Evolutionary conservation across 2,888 invertebrate species (phyloP), one percentile per base, ranked within the genome.

Genomic region (Drosophila cognata): DNA sequence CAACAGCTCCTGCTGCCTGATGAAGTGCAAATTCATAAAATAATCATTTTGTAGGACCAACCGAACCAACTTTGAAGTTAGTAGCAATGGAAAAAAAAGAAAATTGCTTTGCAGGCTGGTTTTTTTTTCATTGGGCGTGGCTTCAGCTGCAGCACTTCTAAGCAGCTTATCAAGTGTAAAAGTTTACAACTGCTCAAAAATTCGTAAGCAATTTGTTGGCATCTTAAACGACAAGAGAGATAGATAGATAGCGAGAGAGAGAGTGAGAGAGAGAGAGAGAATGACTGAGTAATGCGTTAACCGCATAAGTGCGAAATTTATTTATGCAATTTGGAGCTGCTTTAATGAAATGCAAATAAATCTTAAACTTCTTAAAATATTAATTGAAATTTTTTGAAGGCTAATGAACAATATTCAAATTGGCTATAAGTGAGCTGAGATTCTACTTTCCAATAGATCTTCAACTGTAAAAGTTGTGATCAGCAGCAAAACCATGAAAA

Each of bases 11-110:
- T 60, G 64, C 16, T 43, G 46, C 46, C 68, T 76, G 74, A 81
- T 84, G 74, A 79, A 81, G 81, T 81, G 81, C 56, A 81, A 81
- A 79, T 79, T 81, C 77, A 79, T 79, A 77, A 81, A 79, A 81
- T 81, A 79, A 71, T 77, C 63, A 79, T 80, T 77, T 77, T 76
- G 71, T 52, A 65, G 58, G 66, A 62, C 64, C 52, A 69, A 57
- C 66, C 46, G 8, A 46, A 60, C 55, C 33, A 55, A 68, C 71
- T 65, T 79, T 67, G 60, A 66, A 72, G 77, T 61, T 31, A 60
- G 65, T 68, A 52, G 25, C 11, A 33, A 62, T 51, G 38, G 25
- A 10, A 29, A 43, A 36, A 36, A n/a, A 8, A 10, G 16, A 31
- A 57, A 43, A 28, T 33, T 52, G 18, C 36, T 21, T 55, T 55